Conservation (phyloP, 2,113 vertebrate genomes). For the Corythaixoides concolor region DNA sequence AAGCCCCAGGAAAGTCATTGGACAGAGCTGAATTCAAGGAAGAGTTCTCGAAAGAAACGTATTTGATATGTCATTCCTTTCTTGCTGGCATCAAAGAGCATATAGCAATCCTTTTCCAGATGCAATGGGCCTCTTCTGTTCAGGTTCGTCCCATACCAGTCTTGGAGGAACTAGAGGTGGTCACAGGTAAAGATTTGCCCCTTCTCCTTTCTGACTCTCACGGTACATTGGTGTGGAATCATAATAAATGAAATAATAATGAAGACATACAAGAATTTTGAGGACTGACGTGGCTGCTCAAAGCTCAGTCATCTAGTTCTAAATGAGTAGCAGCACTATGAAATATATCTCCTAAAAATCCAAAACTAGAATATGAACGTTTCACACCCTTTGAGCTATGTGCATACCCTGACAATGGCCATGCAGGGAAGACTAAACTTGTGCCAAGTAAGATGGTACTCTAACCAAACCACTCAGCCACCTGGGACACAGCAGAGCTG, state of each 20-base stretch:
- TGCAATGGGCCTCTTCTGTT: neutral
- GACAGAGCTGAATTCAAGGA: neutral
- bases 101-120: neutral
- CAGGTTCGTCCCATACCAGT: accelerated
- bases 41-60: neutral
- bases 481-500: neutral
- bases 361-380: neutral
- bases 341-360: neutral
- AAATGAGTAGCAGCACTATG: neutral
- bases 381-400: neutral
- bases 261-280: neutral
- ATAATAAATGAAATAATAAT: neutral
- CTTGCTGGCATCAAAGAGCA: neutral
- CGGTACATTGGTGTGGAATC: neutral
- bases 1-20: neutral
- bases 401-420: neutral
- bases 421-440: neutral
- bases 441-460: neutral
- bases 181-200: neutral
- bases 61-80: neutral
- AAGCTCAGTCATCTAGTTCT: neutral
- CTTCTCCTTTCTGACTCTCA: neutral
- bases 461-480: neutral
- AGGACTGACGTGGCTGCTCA: neutral
- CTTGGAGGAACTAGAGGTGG: neutral